Percentiles rank a stretch among this genome's conserved stretches.
These are phyloP conservation scores for Philantomba maxwellii DNA, from an alignment of 2,113 vertebrate species.

Conservation along the genomic window DNA sequence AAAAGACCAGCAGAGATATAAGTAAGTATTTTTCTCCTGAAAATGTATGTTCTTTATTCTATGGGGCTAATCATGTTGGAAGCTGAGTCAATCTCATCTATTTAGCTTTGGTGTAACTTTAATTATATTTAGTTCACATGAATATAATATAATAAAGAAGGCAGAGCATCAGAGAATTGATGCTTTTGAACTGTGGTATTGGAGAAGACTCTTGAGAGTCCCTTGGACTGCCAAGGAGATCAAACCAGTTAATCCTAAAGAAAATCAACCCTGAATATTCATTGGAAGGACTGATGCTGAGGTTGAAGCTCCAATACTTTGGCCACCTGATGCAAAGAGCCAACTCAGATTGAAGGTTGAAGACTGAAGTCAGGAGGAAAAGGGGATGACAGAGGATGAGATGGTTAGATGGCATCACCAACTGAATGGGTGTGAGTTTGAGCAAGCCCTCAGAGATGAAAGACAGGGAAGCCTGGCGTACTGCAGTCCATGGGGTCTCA, in stretches of 20 bases:
- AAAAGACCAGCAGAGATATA: not conserved
- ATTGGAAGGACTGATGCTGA: not conserved
- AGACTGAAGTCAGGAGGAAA: not conserved
- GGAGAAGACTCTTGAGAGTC: not conserved
- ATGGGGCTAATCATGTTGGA: not conserved
- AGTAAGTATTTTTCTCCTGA: not conserved
- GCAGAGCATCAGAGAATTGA: not conserved
- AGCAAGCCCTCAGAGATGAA: not conserved
- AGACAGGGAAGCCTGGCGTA: not conserved
- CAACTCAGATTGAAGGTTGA: not conserved
- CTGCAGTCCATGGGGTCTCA: not conserved
- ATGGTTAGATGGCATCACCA: not conserved
- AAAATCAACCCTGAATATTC: not conserved
- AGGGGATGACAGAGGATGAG: not conserved
- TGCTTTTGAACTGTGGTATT: not conserved
- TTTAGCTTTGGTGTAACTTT: not conserved
- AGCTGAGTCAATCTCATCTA: not conserved
- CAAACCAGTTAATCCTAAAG: not conserved
- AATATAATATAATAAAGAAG: not conserved
- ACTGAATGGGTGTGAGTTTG: not conserved
- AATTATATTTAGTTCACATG: not conserved
- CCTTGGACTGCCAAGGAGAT: not conserved
- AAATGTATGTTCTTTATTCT: not conserved
- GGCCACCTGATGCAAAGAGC: not conserved
- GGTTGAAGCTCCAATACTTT: not conserved